phyloP scores from a whole-genome alignment of 2,113 vertebrate species.

The Siphamia tubifer region DNA sequence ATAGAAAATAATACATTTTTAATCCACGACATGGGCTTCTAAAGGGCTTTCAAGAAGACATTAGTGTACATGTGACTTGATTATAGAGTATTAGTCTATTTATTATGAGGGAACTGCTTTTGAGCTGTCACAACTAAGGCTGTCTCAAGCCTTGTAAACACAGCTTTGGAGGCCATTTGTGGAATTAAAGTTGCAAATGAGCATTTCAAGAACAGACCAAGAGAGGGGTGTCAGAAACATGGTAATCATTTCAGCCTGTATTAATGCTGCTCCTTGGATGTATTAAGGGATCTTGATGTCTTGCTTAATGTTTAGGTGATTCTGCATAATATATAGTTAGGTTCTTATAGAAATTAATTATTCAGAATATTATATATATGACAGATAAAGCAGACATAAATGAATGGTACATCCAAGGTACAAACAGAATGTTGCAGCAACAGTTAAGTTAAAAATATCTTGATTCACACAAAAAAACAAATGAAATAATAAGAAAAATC shows the following conservation, averaged over 20 bases:
- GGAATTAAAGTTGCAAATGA: conserved; percentile 72
- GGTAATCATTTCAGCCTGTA: conserved; percentile 51
- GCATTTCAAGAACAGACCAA: conserved; percentile 45
- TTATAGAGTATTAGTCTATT: conserved; percentile 63
- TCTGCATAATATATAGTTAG: conserved; percentile 30
- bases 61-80: conserved; percentile 57
- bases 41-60: conserved; percentile 48
- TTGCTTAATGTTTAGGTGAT: conserved; percentile 34
- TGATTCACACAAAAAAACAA: too few species aligned
- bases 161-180: conserved; percentile 66
- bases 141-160: conserved; percentile 58
- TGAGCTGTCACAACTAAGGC: conserved; percentile 59
- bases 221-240: conserved; percentile 27
- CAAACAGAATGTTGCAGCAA: too few species aligned
- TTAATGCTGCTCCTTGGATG: conserved; percentile 24
- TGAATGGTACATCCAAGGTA: too few species aligned
- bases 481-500: neutral
- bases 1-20: conserved; percentile 45
- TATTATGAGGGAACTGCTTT: conserved; percentile 54
- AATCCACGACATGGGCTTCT: conserved; percentile 40
- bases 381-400: neutral
- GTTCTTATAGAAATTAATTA: neutral
- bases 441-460: too few species aligned
- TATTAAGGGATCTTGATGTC: conserved; percentile 40
- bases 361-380: conserved; percentile 8